A percentile compares a stretch with the other conserved stretches of the same genome.
These are phyloP conservation scores for Tragopan temminckii DNA, from an alignment of 2,797 vertebrate species.

Conservation along the genomic window DNA sequence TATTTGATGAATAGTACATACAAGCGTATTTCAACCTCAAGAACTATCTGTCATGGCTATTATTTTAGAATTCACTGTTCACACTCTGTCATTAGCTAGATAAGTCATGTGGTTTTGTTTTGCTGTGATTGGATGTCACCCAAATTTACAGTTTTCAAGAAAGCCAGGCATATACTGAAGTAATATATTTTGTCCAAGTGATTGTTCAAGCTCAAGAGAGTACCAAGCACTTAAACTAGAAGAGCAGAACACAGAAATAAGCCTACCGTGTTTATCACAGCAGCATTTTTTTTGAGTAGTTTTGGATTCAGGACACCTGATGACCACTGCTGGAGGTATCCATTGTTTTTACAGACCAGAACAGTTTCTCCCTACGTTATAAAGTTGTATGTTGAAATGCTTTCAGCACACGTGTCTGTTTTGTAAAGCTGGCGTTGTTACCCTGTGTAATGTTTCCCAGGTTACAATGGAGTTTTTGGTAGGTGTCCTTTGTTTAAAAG, in stretches of 20 bases:
- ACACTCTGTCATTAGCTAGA: constrained; percentile 22
- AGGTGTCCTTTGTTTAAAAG: not conserved
- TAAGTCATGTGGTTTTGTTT: constrained; percentile 10
- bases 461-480: not conserved
- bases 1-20: constrained; percentile 1
- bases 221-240: not conserved
- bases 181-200: not conserved
- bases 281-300: not conserved
- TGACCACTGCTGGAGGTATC: rapidly evolving
- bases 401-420: not conserved
- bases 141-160: constrained; percentile 1
- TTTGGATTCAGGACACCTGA: rapidly evolving
- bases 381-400: not conserved
- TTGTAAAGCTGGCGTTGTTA: rapidly evolving
- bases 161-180: not conserved
- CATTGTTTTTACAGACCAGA: not conserved
- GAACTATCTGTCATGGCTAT: not conserved
- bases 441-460: not conserved
- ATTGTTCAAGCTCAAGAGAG: not conserved
- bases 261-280: rapidly evolving
- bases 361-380: not conserved
- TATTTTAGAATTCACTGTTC: constrained; percentile 11
- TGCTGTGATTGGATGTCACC: not conserved
- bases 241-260: not conserved
- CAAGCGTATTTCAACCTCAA: not conserved